Evolutionary conservation across 1,140 invertebrate genomes (phyloP), one percentile per base, ranked within the genome.

Genomic region (Drosophila parvula): DNA sequence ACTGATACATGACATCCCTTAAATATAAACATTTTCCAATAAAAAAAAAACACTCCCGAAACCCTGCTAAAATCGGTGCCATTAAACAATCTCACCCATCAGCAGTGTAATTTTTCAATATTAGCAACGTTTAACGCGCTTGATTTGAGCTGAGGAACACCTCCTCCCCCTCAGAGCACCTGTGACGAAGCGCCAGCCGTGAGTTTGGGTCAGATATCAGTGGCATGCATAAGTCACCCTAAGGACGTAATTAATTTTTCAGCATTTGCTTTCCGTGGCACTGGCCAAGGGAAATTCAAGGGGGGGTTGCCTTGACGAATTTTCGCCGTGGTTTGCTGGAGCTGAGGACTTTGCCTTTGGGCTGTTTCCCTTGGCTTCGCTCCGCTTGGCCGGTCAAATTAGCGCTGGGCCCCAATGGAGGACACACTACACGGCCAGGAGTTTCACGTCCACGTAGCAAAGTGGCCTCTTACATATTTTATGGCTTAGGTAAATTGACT

Each of bases 191-290:
- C 22, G 22, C 22, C 22, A 2, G 22, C 22, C 22, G 14, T 27
- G 50, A 44, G 56, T 16, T 14, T 48, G 59, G 45, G 41, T 50
- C 78, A 65, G 45, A 77, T 68, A 68, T 77, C 74, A 43, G 73
- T 51, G 57, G 58, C 53, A 69, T 74, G 80, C 78, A 89, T 90
- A 89, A 81, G 84, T 81, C 75, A 89, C 88, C 88, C 88, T 89
- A 90, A 90, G 89, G 88, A 90, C 83, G 89, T 90, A 90, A 90
- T 90, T 90, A 90, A 90, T 90, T 90, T 90, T 90, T 90, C 88
- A 90, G 80, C 84, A 90, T 88, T 90, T 82, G 80, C 81, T 79
- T 76, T 62, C 45, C 58, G 43, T 64, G 16, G 34, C 5, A 32
- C 12, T 6, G n/a, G 45, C n/a, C 50, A 0, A 11, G 27, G 30